A percentile compares a stretch with the other conserved stretches of the same genome.
Conservation (phyloP, 2,888 invertebrate species). For the Cepaea hortensis region DNA sequence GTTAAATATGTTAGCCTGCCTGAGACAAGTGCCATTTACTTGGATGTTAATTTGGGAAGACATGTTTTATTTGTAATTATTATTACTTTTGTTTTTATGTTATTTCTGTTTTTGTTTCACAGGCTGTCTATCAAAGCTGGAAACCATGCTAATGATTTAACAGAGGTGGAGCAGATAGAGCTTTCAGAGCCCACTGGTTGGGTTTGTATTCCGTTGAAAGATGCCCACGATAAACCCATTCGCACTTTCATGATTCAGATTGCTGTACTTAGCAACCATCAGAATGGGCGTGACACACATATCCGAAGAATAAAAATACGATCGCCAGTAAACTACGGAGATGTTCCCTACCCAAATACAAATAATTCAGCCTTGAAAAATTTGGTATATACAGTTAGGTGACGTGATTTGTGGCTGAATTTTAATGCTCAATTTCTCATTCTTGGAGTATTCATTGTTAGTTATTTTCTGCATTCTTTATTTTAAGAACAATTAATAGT, state of each 20-base stretch:
- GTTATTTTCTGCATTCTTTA: too few species aligned
- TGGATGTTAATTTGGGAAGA: too few species aligned
- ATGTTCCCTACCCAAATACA: conserved; percentile 49
- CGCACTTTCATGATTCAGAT: conserved; percentile 86
- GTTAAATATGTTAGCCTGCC: too few species aligned
- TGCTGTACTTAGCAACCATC: conserved; percentile 88
- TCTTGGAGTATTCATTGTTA: too few species aligned
- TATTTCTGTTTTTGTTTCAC: conserved; percentile 44
- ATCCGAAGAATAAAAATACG: conserved; percentile 97
- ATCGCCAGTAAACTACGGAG: conserved; percentile 82
- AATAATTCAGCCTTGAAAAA: conserved; percentile 39
- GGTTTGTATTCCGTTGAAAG: conserved; percentile 94
- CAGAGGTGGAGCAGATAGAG: conserved; percentile 95
- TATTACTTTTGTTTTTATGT: too few species aligned
- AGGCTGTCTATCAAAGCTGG: conserved; percentile 83
- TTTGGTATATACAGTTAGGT: conserved; percentile 42
- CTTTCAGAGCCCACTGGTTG: conserved; percentile 96
- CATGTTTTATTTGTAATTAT: too few species aligned
- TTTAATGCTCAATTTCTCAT: neutral
- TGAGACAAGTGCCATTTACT: too few species aligned
- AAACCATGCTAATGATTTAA: conserved; percentile 96
- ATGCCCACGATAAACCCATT: conserved; percentile 87
- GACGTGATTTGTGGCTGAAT: neutral
- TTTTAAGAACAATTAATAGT: too few species aligned
- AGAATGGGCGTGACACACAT: conserved; percentile 98